Base-by-base conservation (phyloP, 2,888 invertebrate genomes). In the Pheosia gnoma region DNA sequence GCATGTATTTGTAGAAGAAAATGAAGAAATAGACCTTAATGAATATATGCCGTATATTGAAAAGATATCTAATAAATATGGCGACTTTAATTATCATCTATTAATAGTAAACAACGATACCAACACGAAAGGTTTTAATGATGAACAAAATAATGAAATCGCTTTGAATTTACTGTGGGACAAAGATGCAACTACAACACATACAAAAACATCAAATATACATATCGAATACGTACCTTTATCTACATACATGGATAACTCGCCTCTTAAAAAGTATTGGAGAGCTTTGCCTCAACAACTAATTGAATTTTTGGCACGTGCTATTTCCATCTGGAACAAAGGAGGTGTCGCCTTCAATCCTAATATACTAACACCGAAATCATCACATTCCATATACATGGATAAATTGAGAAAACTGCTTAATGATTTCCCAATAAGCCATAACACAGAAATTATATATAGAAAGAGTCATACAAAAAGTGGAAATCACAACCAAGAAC, bases 331-430 rank as follows among this genome's bases (percentile, higher is more conserved):
- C 71, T 93, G 93, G 93, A 85, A 93, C 56, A 89, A 86, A 71
- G 92, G 92, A 52, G 93, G 93, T 3, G 83, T 93, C 59, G 85
- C 88, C 51, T 82, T 93, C 59, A 83, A 89, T 74, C 91, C 93
- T 41, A 61, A 77, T 13, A 81, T 91, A 67, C 76, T 93, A 55
- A 89, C 82, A 11, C 82, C 88, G 11, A 72, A 74, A 58, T 80
- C 84, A 38, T 82, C 85, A 9, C 73, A 86, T 68, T 67, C 75
- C 37, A 59, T 78, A 57, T 89, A 90, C 66, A 77, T 82, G 25
- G 82, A 90, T 60, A 89, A 89, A 69, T 51, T 92, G 45, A 69
- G 85, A 51, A 73, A 76, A 52, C 63, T 90, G 47, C 67, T 93
- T 3, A 72, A 79, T 69, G 80, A 78, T 47, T 87, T 81, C 67